phyloP scores from a whole-genome alignment of 2,113 vertebrate genomes.

The Chamaea fasciata region DNA sequence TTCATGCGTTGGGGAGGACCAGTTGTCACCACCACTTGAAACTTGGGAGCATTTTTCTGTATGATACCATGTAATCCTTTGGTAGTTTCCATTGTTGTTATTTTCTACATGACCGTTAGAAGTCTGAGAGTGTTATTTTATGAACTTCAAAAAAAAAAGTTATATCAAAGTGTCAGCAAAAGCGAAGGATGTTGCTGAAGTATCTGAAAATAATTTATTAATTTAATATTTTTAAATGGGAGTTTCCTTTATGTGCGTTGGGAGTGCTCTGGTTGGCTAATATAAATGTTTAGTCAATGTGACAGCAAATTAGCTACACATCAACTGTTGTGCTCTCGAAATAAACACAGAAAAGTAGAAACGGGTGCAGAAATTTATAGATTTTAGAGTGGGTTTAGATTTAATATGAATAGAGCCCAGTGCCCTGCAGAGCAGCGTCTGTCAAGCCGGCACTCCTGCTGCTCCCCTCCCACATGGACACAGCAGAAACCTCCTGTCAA shows the following conservation, averaged over 20 bases:
- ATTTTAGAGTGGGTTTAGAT: not conserved
- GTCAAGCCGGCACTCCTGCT: not conserved
- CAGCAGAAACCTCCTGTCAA: not conserved
- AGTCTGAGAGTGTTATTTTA: slow-evolving; percentile 54
- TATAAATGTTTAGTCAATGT: not conserved
- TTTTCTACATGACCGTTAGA: slow-evolving; percentile 49
- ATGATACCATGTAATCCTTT: not conserved
- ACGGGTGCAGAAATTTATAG: not conserved
- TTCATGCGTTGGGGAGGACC: not conserved
- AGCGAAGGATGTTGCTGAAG: slow-evolving; percentile 39
- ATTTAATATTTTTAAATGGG: slow-evolving; percentile 54
- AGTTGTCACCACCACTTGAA: not conserved
- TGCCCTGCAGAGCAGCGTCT: not conserved
- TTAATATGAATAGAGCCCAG: not conserved
- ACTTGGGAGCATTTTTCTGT: slow-evolving; percentile 33
- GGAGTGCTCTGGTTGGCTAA: slow-evolving; percentile 55
- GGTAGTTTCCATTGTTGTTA: slow-evolving; percentile 14
- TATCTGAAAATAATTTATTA: slow-evolving; percentile 75
- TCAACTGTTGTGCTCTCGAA: not conserved
- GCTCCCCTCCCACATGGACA: not conserved
- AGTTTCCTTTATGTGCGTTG: slow-evolving; percentile 40
- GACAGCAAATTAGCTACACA: not conserved
- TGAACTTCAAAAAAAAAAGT: not conserved
- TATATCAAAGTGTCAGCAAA: slow-evolving; percentile 51
- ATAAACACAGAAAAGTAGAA: not conserved